Conservation (phyloP, 53 echinoderm and acorn worm species). For the Zoroaster sp. region DNA sequence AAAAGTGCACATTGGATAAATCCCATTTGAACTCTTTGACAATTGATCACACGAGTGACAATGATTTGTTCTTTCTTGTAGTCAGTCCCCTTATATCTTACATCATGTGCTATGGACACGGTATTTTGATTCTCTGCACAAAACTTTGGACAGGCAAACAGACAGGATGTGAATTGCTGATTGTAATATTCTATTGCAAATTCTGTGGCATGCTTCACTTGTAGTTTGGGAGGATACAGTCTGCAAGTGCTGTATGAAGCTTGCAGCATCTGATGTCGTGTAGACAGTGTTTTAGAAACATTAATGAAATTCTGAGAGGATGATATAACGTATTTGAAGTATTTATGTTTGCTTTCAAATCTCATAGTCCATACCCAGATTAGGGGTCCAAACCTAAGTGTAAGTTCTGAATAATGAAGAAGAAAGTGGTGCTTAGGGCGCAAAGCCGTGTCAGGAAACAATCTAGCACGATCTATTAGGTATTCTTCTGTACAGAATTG, state of each 20-base stretch:
- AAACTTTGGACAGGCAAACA: no score
- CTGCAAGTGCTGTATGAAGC: background rate
- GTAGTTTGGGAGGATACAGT: constrained; percentile 7
- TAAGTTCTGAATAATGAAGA: constrained; percentile 53
- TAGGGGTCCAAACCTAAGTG: constrained; percentile 62
- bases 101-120: background rate
- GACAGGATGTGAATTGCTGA: background rate
- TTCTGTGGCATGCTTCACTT: constrained; percentile 32
- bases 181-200: background rate
- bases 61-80: constrained; percentile 36
- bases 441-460: constrained; percentile 42
- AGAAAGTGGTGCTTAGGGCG: constrained; percentile 71
- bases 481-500: constrained; percentile 43
- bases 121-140: background rate
- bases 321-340: constrained; percentile 39
- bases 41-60: background rate
- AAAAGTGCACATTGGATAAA: background rate
- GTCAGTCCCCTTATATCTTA: background rate
- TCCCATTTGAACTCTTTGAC: background rate
- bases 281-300: background rate
- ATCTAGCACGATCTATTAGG: background rate
- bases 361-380: constrained; percentile 71
- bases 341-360: constrained; percentile 68
- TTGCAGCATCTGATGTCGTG: constrained; percentile 7
- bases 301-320: constrained; percentile 8